Percentiles rank a stretch among this genome's conserved stretches.
phyloP scores from a whole-genome alignment of 2,797 vertebrate species.

The Synaphobranchus kaupii region DNA sequence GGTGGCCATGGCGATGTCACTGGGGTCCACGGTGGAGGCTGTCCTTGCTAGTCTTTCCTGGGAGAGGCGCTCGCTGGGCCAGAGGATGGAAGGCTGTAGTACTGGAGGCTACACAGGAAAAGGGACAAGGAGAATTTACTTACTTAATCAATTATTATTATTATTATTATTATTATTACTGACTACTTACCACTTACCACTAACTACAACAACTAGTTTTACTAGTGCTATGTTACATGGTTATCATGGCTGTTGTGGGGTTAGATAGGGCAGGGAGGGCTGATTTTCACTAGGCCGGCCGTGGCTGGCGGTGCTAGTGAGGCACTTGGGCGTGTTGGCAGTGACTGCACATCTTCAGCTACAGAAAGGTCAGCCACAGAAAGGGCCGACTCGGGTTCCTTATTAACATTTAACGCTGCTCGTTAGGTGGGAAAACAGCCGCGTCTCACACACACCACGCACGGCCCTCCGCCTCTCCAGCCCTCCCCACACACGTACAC shows the following conservation, averaged over 20 bases:
- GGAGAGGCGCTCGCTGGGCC: conserved; percentile 71
- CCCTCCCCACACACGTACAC: background rate
- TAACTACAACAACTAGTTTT: background rate
- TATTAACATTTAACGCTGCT: conserved; percentile 42
- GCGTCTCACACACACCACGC: background rate
- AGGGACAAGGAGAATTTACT: background rate
- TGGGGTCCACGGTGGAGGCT: conserved; percentile 72
- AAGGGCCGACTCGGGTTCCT: background rate
- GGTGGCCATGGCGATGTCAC: conserved; percentile 52
- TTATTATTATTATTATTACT: background rate
- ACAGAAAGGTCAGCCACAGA: conserved; percentile 35
- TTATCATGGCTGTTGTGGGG: background rate
- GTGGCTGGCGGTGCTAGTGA: background rate
- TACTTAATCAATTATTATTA: background rate
- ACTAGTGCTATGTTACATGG: background rate
- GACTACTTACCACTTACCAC: background rate
- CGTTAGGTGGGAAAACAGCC: conserved; percentile 23
- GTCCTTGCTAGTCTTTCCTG: conserved; percentile 77
- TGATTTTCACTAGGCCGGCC: background rate
- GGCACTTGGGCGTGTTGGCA: background rate
- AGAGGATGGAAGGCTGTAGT: conserved; percentile 87
- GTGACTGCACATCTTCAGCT: conserved; percentile 24
- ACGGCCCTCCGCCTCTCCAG: background rate
- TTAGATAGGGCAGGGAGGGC: background rate
- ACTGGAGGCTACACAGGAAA: conserved; percentile 80